Base-by-base conservation (phyloP, 23 tunicate genomes). In the Aplidium turbinatum region DNA sequence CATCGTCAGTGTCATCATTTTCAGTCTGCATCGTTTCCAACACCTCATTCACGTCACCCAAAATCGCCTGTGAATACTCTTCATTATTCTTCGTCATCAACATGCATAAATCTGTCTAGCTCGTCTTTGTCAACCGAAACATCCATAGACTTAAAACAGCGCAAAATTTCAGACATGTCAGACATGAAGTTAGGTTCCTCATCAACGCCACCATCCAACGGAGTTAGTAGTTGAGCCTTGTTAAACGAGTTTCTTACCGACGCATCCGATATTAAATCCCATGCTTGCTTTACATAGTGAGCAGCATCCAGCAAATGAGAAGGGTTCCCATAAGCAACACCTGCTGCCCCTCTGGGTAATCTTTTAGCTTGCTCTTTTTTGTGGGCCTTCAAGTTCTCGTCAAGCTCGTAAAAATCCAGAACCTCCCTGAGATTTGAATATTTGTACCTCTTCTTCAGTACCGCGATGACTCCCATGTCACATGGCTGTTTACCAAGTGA, bases 401-500 rank as follows among this genome's bases (percentile, higher is more conserved):
- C 58, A 46, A 39, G 51, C 66, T 68, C 75, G 58, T 38, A 38
- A 40, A 68, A 68, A 38, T 39, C 58, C 75, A 68, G 24, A 38
- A 68, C 75, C 18, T 68, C 24, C 16, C 28, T 23, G 19, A 31
- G 40, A 13, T 24, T 31, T n/a, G 46, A 73, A 73, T 31, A 27
- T 58, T 58, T 30, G n/a, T 57, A 73, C 28, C 13, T 63, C 19
- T 73, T 73, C 23, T 73, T 73, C 35, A 63, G 73, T 21, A 76
- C 72, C 19, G 78, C 73, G 36, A 73, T 73, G 7, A 63, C 60
- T 77, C 82, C 82, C 79, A 77, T 38, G 26, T 67, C 60, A 77
- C 82, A 46, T 21, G 73, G 79, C 79, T 74, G 79, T 57, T 74
- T 56, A 47, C 72, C 16, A 50, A 74, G 69, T 74, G 31, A 22